Percentiles rank a stretch among this genome's conserved stretches.
Conservation (phyloP, 2,888 invertebrate genomes). For the Cataglyphis albicans region DNA sequence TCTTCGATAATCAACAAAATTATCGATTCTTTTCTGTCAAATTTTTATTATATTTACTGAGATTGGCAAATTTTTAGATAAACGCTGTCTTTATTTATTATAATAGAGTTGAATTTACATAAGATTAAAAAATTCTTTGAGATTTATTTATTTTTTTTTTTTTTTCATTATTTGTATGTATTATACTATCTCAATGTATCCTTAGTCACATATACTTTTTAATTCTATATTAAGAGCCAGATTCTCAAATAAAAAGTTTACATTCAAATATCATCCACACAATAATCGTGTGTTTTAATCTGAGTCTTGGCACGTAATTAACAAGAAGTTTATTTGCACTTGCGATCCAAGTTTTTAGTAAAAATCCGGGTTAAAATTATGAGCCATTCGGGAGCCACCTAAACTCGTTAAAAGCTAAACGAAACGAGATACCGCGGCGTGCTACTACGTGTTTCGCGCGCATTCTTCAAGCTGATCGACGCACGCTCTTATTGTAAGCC, state of each 20-base stretch:
- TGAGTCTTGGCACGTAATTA: conserved; percentile 12
- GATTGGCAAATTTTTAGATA: not conserved
- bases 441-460: conserved; percentile 29
- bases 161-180: not conserved
- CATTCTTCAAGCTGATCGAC: conserved; percentile 31
- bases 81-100: not conserved
- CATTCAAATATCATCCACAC: not conserved
- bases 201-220: not conserved
- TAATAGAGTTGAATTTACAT: not conserved
- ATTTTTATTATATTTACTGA: not conserved
- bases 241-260: not conserved
- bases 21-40: not conserved
- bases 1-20: not conserved
- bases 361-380: conserved; percentile 46
- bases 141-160: not conserved
- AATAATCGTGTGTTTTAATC: not conserved
- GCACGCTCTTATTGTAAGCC: conserved; percentile 31
- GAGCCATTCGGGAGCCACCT: conserved; percentile 41
- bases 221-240: not conserved
- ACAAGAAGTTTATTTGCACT: conserved; percentile 12
- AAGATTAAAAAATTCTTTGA: not conserved
- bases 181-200: not conserved
- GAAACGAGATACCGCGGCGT: conserved; percentile 35
- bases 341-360: conserved; percentile 12
- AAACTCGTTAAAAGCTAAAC: conserved; percentile 54